Conservation (phyloP, 2,797 vertebrate species). For the Platyrinchus mystaceus region DNA sequence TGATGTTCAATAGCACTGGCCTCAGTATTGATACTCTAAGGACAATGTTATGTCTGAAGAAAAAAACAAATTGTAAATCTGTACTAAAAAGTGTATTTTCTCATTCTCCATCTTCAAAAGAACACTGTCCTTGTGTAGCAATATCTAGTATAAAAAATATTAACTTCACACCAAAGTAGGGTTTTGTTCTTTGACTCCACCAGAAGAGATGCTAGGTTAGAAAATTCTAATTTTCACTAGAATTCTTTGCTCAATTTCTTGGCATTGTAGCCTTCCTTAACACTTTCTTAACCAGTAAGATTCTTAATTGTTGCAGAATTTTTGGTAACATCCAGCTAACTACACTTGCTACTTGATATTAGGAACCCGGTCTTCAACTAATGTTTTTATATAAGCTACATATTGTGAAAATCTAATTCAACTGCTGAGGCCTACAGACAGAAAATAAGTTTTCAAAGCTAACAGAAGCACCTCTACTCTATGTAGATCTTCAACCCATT, state of each 20-base stretch:
- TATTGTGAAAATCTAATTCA: not conserved
- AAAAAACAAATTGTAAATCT: not conserved
- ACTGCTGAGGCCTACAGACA: not conserved
- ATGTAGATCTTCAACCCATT: not conserved
- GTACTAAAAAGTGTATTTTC: not conserved
- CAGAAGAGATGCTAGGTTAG: not conserved
- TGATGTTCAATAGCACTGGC: accelerated
- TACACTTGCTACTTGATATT: not conserved
- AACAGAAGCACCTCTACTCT: not conserved
- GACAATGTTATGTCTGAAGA: not conserved
- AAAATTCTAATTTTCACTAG: not conserved
- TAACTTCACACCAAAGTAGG: not conserved
- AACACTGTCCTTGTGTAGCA: not conserved
- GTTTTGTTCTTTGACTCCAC: not conserved
- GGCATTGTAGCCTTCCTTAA: not conserved
- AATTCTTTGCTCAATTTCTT: not conserved
- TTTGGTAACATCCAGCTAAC: not conserved
- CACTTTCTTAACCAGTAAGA: not conserved
- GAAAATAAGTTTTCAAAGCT: not conserved
- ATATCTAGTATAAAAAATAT: not conserved
- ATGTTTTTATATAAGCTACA: not conserved
- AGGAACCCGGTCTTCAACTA: not conserved
- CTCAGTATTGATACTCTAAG: not conserved
- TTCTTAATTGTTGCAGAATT: not conserved
- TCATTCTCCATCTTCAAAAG: not conserved